Conservation (phyloP, 2,113 vertebrate genomes). For the Marcusenius ussheri region DNA sequence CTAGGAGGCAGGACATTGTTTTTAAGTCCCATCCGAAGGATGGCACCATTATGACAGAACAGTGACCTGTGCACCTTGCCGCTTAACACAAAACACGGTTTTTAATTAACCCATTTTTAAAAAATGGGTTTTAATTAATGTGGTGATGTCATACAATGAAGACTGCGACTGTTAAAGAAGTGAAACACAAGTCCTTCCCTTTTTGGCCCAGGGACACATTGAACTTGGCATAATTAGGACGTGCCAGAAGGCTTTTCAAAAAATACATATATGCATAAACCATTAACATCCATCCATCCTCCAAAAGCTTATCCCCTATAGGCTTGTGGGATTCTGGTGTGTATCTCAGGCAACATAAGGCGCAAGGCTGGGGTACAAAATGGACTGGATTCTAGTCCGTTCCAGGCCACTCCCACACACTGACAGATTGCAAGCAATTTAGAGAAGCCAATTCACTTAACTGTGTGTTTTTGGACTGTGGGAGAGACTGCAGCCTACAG, state of each 20-base stretch:
- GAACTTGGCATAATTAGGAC: not conserved
- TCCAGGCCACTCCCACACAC: not conserved
- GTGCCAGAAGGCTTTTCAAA: too few relatives aligned
- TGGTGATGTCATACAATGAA: not conserved
- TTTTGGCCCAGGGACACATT: not conserved
- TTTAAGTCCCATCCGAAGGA: not conserved
- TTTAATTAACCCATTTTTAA: not conserved
- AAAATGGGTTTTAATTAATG: not conserved
- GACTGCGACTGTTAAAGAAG: not conserved
- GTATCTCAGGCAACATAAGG: not conserved
- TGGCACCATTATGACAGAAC: not conserved
- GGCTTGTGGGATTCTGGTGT: not conserved
- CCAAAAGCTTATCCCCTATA: not conserved
- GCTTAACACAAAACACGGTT: not conserved
- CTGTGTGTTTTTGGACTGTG: too few relatives aligned
- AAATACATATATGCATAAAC: not conserved
- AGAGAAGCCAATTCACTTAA: not conserved
- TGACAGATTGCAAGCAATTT: not conserved
- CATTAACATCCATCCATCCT: not conserved
- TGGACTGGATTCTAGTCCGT: not conserved
- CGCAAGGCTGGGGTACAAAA: not conserved
- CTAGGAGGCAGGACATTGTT: not conserved
- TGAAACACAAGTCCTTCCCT: not conserved
- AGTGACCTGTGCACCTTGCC: not conserved
- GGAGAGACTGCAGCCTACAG: not conserved